Evolutionary conservation across 2,797 vertebrate genomes (phyloP), one percentile per base, ranked within the genome.

Genomic region (Choloepus didactylus): DNA sequence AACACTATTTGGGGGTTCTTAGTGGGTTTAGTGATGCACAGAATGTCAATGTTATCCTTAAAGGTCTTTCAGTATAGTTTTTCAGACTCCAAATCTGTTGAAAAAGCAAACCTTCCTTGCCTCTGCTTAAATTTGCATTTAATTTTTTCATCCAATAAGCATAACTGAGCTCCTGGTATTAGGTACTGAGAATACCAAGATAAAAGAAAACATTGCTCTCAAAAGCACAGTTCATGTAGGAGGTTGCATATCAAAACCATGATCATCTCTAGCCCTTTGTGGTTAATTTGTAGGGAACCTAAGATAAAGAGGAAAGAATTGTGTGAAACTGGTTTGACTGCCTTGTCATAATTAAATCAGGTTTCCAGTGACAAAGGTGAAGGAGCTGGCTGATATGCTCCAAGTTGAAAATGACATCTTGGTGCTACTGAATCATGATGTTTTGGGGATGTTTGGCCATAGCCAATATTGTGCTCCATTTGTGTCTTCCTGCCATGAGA

Each of bases 61-160:
- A 91, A 89, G 62, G 62, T 95, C n/a, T 75, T 82, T 89, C 54
- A 69, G 41, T 80, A 79, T 51, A 31, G 79, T 95, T 95, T 93
- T 93, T 64, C 29, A 77, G 79, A 89, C 82, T 83, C 86, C 93
- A 87, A 91, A 96, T 92, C 64, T 95, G 92, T 97, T 96, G 92
- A 96, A 85, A 97, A 96, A 94, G 93, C 88, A 96, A 95, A 96
- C 21, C 73, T 23, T 90, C 69, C 23, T 79, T 95, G 92, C 69
- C 73, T 77, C 5, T 41, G 90, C 51, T 95, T 86, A 92, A 93
- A 96, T 93, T 84, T 93, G 90, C 93, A 97, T 92, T 62, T 96
- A 73, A 97, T 96, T 95, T 96, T 88, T 95, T 93, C 82, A 95
- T 35, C 81, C 62, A 96, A 76, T 92, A 93, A 89, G 41, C 90